phyloP scores from a whole-genome alignment of 2,113 vertebrate genomes.

The Copsychus sechellarum region DNA sequence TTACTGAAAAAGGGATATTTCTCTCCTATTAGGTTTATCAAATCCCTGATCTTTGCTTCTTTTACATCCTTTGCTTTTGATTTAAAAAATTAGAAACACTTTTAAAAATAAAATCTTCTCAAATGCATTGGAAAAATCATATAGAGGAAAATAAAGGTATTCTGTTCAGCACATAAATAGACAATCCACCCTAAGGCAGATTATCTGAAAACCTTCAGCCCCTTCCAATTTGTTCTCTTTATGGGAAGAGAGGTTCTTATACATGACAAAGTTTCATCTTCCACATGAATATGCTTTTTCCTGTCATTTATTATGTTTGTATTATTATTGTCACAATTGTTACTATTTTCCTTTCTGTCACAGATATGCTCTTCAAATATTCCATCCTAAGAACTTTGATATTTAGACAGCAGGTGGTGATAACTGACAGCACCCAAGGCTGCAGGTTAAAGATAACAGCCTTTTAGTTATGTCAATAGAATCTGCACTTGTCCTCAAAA shows the following conservation, averaged over 20 bases:
- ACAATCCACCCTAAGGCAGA: not conserved
- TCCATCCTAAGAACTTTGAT: not conserved
- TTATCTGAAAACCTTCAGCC: slow-evolving; percentile 38
- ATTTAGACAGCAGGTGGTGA: slow-evolving; percentile 34
- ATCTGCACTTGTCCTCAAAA: not conserved
- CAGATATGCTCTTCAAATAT: not conserved
- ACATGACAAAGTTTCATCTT: not conserved
- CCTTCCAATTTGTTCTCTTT: slow-evolving; percentile 30
- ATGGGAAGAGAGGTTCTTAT: not conserved
- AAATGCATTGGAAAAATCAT: slow-evolving; percentile 45
- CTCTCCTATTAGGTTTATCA: slow-evolving; percentile 49
- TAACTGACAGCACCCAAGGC: not conserved
- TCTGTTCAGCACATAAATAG: slow-evolving; percentile 44
- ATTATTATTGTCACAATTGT: not conserved
- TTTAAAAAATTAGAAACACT: slow-evolving; percentile 65
- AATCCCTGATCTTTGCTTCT: slow-evolving; percentile 66
- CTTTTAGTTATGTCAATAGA: not conserved
- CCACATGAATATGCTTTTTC: not conserved
- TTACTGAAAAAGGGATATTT: slow-evolving; percentile 44
- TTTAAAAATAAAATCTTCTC: slow-evolving; percentile 32
- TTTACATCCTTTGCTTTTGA: slow-evolving; percentile 59
- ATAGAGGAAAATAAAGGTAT: slow-evolving; percentile 21
- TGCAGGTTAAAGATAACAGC: not conserved
- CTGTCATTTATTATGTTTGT: not conserved
- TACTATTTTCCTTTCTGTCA: not conserved